Evolutionary conservation across 2,888 invertebrate genomes (phyloP), one percentile per base, ranked within the genome.

Genomic region (Synanthedon formicaeformis): DNA sequence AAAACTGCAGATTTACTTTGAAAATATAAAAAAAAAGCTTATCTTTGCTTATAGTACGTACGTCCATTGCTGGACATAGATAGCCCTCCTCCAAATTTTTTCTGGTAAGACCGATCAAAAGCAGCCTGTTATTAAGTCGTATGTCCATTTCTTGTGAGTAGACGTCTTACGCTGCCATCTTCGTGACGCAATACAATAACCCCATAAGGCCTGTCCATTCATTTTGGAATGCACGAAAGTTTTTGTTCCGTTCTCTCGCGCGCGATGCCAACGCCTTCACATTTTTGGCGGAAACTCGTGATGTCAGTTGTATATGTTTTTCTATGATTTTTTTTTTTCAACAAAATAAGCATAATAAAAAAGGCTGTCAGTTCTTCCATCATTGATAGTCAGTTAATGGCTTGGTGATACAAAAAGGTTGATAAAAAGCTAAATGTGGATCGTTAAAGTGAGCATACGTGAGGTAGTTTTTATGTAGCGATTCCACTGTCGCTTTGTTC

Each of bases 311-410:
- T 70, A 66, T 65, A 62, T 60, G 60, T 64, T 67, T 71, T 66
- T 61, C 55, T 54, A 53, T 64, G 60, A 63, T 63, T 60, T 62
- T 62, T 62, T n/a, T 61, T 59, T 57, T 52, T 53, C 55, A 63
- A 66, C 57, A 70, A 74, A 49, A 49, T 16, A 49, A 49, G 18
- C 49, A 49, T 18, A 45, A 49, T 18, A 49, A 49, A 49, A 49
- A 74, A 71, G 64, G 60, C 60, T 58, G 62, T 61, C 66, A 63
- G 67, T 65, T 67, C 62, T 63, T 63, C 65, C 71, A 72, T 71
- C 73, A 74, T 73, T 76, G 74, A 75, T 77, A 77, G 67, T 63
- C 66, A 69, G 70, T 71, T 76, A 74, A 75, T 76, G 69, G 72
- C 60, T 70, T 70, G 68, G 65, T 63, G 67, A 65, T 54, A 63